Evolutionary conservation across 2,888 invertebrate species (phyloP).

Genomic region (Cheilosia impressa): DNA sequence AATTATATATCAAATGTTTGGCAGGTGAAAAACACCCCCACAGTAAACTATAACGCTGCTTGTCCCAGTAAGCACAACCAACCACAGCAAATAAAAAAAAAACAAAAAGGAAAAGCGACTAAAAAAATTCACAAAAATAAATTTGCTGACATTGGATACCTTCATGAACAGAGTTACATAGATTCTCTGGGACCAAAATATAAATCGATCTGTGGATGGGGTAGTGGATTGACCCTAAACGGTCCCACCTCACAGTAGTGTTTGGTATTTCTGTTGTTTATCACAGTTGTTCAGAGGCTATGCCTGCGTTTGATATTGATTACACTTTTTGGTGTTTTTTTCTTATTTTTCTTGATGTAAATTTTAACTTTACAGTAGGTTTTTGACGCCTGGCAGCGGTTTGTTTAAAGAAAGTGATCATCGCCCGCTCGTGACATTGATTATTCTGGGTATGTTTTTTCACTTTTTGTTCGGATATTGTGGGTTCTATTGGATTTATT

Average conservation of each 20-base stretch:
- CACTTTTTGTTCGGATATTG: background rate
- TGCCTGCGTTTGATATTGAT: slow-evolving; percentile 52
- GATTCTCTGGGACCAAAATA: slow-evolving; percentile 41
- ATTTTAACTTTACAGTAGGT: slow-evolving; percentile 11
- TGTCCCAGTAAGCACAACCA: background rate
- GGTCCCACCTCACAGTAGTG: background rate
- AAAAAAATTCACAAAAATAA: slow-evolving; percentile 31
- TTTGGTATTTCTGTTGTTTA: slow-evolving; percentile 13
- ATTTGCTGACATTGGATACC: slow-evolving; percentile 45
- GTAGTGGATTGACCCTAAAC: background rate
- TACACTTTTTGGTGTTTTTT: slow-evolving; percentile 30
- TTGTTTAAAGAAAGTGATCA: background rate
- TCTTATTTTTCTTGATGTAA: background rate
- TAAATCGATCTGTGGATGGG: slow-evolving; percentile 36
- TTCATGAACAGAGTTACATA: slow-evolving; percentile 36
- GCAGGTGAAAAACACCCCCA: slow-evolving; percentile 21
- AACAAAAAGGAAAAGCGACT: background rate
- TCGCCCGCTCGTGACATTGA: slow-evolving; percentile 31
- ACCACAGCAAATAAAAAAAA: background rate
- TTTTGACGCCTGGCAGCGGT: slow-evolving; percentile 12
- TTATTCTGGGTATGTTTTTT: slow-evolving; percentile 6
- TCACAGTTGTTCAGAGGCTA: slow-evolving; percentile 29
- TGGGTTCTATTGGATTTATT: background rate
- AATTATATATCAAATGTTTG: slow-evolving; percentile 29
- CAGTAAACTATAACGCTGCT: too few species aligned